phyloP scores from a whole-genome alignment of 2,797 vertebrate species.

The Thaleichthys pacificus region DNA sequence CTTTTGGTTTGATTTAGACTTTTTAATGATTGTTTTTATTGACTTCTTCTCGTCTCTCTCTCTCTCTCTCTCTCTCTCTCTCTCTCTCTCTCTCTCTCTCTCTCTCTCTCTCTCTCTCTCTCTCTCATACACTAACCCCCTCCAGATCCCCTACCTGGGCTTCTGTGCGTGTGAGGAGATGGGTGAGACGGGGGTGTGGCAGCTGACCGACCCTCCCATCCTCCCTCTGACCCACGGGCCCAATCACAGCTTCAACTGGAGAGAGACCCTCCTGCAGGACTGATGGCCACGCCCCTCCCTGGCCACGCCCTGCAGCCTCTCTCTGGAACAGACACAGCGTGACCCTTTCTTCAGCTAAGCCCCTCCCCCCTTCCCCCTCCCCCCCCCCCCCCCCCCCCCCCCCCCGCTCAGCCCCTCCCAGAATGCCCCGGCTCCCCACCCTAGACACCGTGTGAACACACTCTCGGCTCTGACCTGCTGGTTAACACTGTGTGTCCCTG shows the following conservation, averaged over 20 bases:
- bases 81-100: neutral
- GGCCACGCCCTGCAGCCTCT: constrained; percentile 21
- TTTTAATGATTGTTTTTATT: too few species aligned
- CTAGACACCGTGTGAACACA: constrained; percentile 43
- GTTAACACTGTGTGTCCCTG: too few species aligned
- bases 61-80: neutral
- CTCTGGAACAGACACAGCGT: constrained; percentile 33
- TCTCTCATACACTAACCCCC: constrained; percentile 22
- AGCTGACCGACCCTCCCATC: constrained; percentile 96
- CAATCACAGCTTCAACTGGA: constrained; percentile 99
- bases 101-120: constrained; percentile 17
- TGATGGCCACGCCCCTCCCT: constrained; percentile 53
- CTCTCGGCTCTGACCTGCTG: constrained; percentile 10
- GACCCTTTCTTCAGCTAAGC: constrained; percentile 57
- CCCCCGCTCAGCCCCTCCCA: constrained; percentile 37
- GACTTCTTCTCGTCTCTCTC: neutral
- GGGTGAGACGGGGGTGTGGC: constrained; percentile 93
- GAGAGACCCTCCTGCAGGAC: constrained; percentile 93
- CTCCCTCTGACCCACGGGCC: constrained; percentile 97
- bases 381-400: constrained; percentile 38
- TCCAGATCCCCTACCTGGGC: constrained; percentile 95
- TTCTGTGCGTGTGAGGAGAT: constrained; percentile 97
- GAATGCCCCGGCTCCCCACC: constrained; percentile 48
- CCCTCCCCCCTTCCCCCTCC: constrained; percentile 40
- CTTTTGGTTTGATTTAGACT: too few species aligned